Conservation (phyloP, 2,797 vertebrate genomes). For the Pangasius sanitwongsei region DNA sequence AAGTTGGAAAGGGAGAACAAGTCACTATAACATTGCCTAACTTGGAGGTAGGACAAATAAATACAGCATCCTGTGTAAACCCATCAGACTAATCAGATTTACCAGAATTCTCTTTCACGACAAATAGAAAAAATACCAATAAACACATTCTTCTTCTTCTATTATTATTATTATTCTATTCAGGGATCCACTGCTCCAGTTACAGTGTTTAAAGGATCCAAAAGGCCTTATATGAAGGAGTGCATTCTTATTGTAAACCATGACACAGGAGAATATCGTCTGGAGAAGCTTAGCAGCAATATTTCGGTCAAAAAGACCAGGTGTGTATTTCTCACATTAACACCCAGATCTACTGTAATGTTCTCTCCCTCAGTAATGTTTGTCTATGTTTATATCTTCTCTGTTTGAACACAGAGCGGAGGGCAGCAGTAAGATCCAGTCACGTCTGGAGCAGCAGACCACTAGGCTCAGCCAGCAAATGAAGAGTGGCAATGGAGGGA, state of each 20-base stretch:
- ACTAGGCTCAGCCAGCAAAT: slow-evolving; percentile 77
- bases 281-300: slow-evolving; percentile 98
- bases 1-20: slow-evolving; percentile 97
- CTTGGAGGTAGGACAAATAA: slow-evolving; percentile 82
- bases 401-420: slow-evolving; percentile 79
- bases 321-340: slow-evolving; percentile 58
- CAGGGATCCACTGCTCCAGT: slow-evolving; percentile 95
- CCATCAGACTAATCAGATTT: background rate
- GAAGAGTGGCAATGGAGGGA: slow-evolving; percentile 76
- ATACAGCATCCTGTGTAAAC: background rate
- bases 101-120: too few species aligned
- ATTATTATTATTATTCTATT: too few species aligned
- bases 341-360: background rate
- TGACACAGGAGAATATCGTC: slow-evolving; percentile 95
- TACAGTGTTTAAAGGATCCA: slow-evolving; percentile 98
- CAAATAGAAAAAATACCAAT: background rate
- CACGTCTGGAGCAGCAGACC: slow-evolving; percentile 80
- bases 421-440: slow-evolving; percentile 95
- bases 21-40: slow-evolving; percentile 97
- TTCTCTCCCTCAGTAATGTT: background rate
- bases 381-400: background rate
- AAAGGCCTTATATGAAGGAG: slow-evolving; percentile 95
- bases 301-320: slow-evolving; percentile 98
- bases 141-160: background rate
- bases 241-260: slow-evolving; percentile 98